These are phyloP conservation scores for Struthidea cinerea DNA, from an alignment of 2,113 vertebrate genomes.

Conservation along the genomic window DNA sequence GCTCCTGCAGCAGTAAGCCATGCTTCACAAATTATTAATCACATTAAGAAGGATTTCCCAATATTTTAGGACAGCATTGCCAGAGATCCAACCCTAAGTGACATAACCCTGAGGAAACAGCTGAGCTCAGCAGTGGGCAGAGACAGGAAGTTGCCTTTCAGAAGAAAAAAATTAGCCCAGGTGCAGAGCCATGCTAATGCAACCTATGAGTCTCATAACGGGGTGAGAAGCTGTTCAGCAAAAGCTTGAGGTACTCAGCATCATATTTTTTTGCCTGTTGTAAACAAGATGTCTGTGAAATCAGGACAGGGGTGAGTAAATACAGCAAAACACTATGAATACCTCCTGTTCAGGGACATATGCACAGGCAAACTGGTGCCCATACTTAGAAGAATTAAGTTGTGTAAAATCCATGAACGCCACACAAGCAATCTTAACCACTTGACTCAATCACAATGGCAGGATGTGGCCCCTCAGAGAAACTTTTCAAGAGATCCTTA, in stretches of 20 bases:
- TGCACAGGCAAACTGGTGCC: neutral
- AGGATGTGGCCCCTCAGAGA: neutral
- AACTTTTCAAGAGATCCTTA: neutral
- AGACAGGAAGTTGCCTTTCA: neutral
- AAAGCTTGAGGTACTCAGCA: neutral
- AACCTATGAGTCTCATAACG: neutral
- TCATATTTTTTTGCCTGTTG: rapidly evolving
- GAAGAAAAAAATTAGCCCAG: neutral
- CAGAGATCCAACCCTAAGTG: neutral
- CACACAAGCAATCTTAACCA: neutral
- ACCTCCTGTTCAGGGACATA: neutral
- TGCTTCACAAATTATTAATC: neutral
- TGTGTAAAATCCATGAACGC: neutral
- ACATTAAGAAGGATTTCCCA: neutral
- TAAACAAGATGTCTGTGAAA: neutral
- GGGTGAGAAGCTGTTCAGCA: neutral
- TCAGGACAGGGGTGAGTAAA: neutral
- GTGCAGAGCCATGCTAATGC: neutral
- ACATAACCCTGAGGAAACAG: neutral
- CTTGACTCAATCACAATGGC: neutral
- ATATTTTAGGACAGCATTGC: neutral
- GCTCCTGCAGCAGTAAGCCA: neutral
- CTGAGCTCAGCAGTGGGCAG: neutral
- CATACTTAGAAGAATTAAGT: neutral
- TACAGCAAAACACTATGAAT: neutral